phyloP scores from a whole-genome alignment of 1,140 invertebrate genomes.

The Odontomachus brunneus region DNA sequence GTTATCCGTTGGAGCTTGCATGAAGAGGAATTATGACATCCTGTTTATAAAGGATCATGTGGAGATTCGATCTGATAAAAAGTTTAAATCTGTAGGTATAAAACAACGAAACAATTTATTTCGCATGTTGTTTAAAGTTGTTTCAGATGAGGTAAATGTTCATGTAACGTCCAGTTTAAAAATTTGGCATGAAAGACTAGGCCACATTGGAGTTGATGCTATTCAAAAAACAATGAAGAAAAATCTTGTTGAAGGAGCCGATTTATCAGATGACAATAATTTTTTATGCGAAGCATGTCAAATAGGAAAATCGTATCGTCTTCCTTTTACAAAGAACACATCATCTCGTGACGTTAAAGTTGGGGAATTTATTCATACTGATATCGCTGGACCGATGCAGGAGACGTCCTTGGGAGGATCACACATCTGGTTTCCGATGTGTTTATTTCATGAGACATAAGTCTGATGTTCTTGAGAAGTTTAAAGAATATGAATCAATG shows the following conservation, averaged over 20 bases:
- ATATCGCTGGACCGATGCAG: not conserved
- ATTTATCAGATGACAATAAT: not conserved
- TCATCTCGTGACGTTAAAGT: too few species aligned
- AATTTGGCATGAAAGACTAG: not conserved
- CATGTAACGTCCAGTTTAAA: not conserved
- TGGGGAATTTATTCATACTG: not conserved
- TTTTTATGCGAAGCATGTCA: not conserved
- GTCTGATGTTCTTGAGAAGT: slow-evolving; percentile 61
- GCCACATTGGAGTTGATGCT: not conserved
- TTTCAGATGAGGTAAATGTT: not conserved
- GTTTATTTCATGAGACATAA: slow-evolving; percentile 64
- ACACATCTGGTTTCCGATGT: not conserved
- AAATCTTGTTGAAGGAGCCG: not conserved
- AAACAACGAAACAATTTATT: not conserved
- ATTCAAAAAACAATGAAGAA: not conserved
- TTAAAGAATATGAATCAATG: slow-evolving; percentile 57
- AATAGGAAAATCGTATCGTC: not conserved
- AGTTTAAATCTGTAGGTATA: not conserved
- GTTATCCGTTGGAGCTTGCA: slow-evolving; percentile 62
- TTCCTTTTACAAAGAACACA: not conserved
- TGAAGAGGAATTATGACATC: not conserved
- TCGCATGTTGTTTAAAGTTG: not conserved
- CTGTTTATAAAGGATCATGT: not conserved
- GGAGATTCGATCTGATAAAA: not conserved
- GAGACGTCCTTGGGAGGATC: slow-evolving; percentile 37